Base-by-base conservation (phyloP, 64 coral and sea anemone species). In the Trachythela sp. region DNA sequence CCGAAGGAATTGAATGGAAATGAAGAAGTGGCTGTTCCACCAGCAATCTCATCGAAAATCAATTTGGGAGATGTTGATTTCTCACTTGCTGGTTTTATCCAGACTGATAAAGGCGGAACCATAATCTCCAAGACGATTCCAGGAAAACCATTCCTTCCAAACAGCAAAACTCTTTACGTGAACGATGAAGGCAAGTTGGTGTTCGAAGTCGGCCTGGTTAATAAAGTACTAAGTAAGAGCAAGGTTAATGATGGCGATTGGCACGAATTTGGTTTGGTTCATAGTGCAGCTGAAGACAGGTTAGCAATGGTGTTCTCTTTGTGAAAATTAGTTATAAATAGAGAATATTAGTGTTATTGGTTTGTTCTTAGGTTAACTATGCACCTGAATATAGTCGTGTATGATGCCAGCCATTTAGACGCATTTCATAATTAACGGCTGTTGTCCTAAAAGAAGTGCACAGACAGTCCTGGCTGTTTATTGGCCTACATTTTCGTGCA, bases 171-270 rank as follows among this genome's bases (percentile, higher is more conserved):
- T 52, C 49, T 52, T 11, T 52, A 52, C 22, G 49, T 52, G 49
- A 52, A 52, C 22, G 49, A 52, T 52, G 49, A 0, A 20, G 49
- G 49, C 22, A 20, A 52, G 9, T 20, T 52, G 49, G 49, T 52
- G 49, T 80, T 80, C 20, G 75, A 80, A 38, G 75, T 80, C 35
- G 75, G 75, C 13, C 37, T 80, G 9, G 30, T 37, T 36, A 22
- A 22, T 36, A 80, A 80, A 35, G 75, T 80, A 0, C 31, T 9
- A 22, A 80, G 75, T 35, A 80, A 80, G 30, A 39, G 9, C 30
- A 80, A 80, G 30, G 75, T 80, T 17, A 80, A 80, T 37, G 75
- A 80, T 37, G 75, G 37, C 14, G 35, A 80, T 30, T 80, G 75
- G 75, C 75, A 80, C 34, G 75, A 80, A 36, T 29, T 80, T 80